Evolutionary conservation across 2,888 invertebrate species (phyloP), one percentile per base, ranked within the genome.

Genomic region (Zygothrica quintamaculata): DNA sequence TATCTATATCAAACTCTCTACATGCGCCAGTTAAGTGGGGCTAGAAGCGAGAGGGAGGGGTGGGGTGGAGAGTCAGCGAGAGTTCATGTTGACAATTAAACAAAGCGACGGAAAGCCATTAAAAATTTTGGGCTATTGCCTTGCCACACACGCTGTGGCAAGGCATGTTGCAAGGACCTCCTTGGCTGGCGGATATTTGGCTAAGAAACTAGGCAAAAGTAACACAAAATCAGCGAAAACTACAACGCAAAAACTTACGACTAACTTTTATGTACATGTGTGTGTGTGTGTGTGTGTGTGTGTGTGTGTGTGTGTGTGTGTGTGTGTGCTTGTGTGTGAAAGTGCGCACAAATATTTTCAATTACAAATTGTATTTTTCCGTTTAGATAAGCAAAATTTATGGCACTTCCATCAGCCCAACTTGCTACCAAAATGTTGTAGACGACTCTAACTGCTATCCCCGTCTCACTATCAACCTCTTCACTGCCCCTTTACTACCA

Each of bases 361-460:
- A 82, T 82, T 82, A 82, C 81, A 82, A 82, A 82, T 82, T 82
- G 86, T 86, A 84, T 85, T 82, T 80, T 82, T 82, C 81, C 81
- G 81, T 84, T 82, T 73, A 82, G 81, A 82, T 82, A 82, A 82
- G 86, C 81, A 84, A 73, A 82, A 82, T 82, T 82, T 85, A 82
- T 82, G 86, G 84, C 86, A 85, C 77, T 59, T 65, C 42, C 57
- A 65, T 50, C 55, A 58, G 59, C 56, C 37, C 40, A 52, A 29
- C 8, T 67, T 52, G 48, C 64, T 56, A 56, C 64, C 3, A 22
- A 22, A 22, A 22, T 22, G 18, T n/a, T n/a, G n/a, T 22, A 22
- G 18, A 22, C 18, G 18, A 3, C 3, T 22, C 18, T 5, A 2
- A 22, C n/a, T n/a, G n/a, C n/a, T n/a, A n/a, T n/a, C n/a, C n/a